Base-by-base conservation (phyloP, 2,113 vertebrate species). In the Misgurnus mizolepis region DNA sequence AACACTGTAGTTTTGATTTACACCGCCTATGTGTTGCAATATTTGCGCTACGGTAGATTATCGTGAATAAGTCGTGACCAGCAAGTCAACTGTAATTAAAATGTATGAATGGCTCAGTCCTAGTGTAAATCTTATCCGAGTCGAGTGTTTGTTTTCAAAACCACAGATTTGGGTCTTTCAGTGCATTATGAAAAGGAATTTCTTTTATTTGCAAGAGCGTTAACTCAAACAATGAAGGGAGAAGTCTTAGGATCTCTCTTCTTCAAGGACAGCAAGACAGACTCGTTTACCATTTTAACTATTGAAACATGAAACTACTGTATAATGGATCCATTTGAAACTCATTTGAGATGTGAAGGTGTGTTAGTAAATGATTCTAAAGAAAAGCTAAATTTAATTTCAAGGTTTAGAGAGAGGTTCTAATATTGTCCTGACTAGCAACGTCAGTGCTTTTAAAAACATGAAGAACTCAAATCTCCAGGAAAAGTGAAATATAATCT, bases 61-160 rank as follows among this genome's bases (percentile, higher is more conserved):
- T 40, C 12, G 49, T 82, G 67, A 80, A 73, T 76, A 73, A 65
- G 55, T 22, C 50, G 6, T 67, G 77, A 47, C 39, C 22, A 17
- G 18, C n/a, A 22, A 76, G 60, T 82, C 53, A 77, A 39, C 58
- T 12, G 34, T 61, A 50, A 80, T 84, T 70, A 67, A 80, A 72
- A 71, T 2, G 39, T 73, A 47, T 79, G 66, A 74, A 76, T 69
- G 27, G 40, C 55, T 79, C 60, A 60, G 18, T 79, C 18, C 2
- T 56, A 58, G 5, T 43, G 50, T 56, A 72, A 72, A 72, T 49
- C 66, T 73, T 73, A 40, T 34, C 14, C 17, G 45, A 2, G 11
- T 53, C 49, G 1, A 9, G 50, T 71, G 39, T 40, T 71, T 72
- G 40, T 56, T 71, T 70, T 71, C 55, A 56, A 27, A 72, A 56